Evolutionary conservation across 2,888 invertebrate species (phyloP), one percentile per base, ranked within the genome.

Genomic region (Drosophila koepferae): DNA sequence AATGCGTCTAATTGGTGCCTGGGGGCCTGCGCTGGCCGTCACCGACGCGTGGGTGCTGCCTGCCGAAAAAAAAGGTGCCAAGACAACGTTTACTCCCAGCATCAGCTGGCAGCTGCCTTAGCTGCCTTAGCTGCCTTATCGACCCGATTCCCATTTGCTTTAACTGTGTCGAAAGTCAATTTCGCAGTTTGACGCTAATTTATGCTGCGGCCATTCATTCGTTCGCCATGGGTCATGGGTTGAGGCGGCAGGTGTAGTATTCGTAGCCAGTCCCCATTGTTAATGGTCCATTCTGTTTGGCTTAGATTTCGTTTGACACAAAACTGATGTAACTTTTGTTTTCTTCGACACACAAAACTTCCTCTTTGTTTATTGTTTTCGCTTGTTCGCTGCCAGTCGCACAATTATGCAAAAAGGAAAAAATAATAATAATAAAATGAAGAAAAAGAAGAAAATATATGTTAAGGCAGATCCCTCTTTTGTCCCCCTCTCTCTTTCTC

Each of bases 241-340:
- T 31, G 18, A 6, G 36, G 18, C 23, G 51, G 43, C 60, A 80
- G 62, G 74, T 69, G 70, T 61, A 44, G 59, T 12, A 28, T 28
- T 28, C 28, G 28, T 28, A 28, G 28, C 28, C 41, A 14, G 44
- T 18, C 23, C 18, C 66, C 62, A 49, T 79, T 71, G 65, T 77
- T 55, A 58, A 60, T 63, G 70, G 55, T 43, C 75, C 71, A 70
- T 70, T 77, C 59, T 67, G 41, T 44, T 44, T 34, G 41, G 28
- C 60, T 55, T 34, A 49, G 44, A 54, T 67, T 66, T 53, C 54
- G 36, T 63, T 56, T 72, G 68, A 71, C 65, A 56, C 58, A 48
- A 40, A 73, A 75, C 82, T 89, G 77, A 80, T 85, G 85, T 87
- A 85, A 85, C 85, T 89, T 87, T 89, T 85, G 85, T 82, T 85